Evolutionary conservation across 2,113 vertebrate genomes (phyloP), one percentile per base, ranked within the genome.

Genomic region (Eidolon helvum): DNA sequence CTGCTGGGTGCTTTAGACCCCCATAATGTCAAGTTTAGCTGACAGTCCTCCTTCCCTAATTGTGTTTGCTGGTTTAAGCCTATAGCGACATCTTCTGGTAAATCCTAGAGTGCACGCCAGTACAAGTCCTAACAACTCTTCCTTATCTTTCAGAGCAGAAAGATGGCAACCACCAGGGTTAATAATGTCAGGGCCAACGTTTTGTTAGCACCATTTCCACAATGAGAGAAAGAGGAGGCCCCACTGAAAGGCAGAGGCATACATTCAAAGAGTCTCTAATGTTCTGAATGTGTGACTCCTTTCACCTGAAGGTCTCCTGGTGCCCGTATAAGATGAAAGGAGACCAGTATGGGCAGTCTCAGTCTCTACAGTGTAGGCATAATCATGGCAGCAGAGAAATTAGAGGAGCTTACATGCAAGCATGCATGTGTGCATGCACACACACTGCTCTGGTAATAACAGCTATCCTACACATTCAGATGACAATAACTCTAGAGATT

Each of bases 1-100:
- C n/a, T 79, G 6, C 50, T 66, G 30, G 24, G 48, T 72, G 63
- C 63, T 79, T 90, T 65, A 69, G 87, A 80, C 3, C 61, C 66
- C 59, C 84, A 21, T 63, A 61, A 94, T 59, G 50, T 95, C 80
- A 94, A 80, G 92, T 75, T 96, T 71, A 94, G 66, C 45, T 95
- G 53, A 66, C 30, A 90, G 50, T 33, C 45, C 15, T 93, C 55
- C 7, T 26, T 30, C 48, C 40, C 63, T 33, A 43, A 68, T 57
- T 28, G 35, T 0, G 45, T 75, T 57, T 61, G 40, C 83, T 96
- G 95, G 9, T 26, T 95, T 87, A 80, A 68, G 65, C 55, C 95
- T 90, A 80, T 53, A 97, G 87, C 71, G 96, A 96, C 97, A 96
- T 96, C 97, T 96, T 94, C 84, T 96, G 97, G 94, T 82, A 84